Base-by-base conservation (phyloP, 1,140 invertebrate genomes). In the Stenopsyche tienmushanensis region DNA sequence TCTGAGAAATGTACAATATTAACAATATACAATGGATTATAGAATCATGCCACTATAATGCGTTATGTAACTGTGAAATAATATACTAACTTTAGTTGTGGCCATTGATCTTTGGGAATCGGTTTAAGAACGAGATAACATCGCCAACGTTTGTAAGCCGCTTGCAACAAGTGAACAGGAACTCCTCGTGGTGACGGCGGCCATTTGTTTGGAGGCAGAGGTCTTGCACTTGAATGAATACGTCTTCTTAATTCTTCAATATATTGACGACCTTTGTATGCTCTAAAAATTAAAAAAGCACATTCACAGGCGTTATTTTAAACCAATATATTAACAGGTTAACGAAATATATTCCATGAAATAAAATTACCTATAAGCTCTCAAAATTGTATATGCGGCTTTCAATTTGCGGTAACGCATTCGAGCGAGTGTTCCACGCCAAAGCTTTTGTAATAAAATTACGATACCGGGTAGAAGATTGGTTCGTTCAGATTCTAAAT, bases 371-470 rank as follows among this genome's bases (percentile, higher is more conserved):
- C 75, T 84, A 81, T 95, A 99, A n/a, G 88, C 84, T 39, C 85
- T 80, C 77, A 92, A 90, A 71, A 98, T 97, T 29, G 81, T 73
- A 45, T 91, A 78, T 0, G 92, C 89, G 0, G 97, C 96, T 75
- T 88, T 87, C 85, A 98, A 89, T 76, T 88, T 88, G 72, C 89
- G 88, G 76, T 91, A 97, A 47, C 86, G 84, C 73, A 85, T 83
- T 9, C 96, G 79, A 1, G 91, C 93, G 20, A 93, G 75, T 44
- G 86, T 84, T 55, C 94, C 96, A 69, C 95, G 83, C 87, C 93
- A 95, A 77, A 93, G 90, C 80, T 97, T 98, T 82, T 99, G 96
- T 58, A 99, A 80, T 66, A 97, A 84, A 8, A 93, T 86, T 24
- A 96, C 93, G 71, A 99, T 95, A 41, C 88, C 86, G 0, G 94